phyloP scores from a whole-genome alignment of 2,113 vertebrate genomes.

The Eulemur macaco region DNA sequence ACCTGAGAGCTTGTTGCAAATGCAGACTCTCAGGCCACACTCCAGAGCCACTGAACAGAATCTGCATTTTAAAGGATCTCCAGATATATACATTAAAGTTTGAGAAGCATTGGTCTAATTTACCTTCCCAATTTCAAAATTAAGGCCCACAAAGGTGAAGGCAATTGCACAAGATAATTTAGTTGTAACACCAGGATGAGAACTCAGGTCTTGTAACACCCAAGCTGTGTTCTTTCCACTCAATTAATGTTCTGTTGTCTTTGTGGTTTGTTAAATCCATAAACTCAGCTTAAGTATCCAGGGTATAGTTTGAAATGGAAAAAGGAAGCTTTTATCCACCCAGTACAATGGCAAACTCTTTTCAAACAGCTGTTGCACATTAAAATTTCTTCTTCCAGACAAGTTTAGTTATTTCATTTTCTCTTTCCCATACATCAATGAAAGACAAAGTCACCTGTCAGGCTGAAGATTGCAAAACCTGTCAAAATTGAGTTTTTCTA shows the following conservation, averaged over 20 bases:
- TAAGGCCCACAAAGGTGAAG: neutral
- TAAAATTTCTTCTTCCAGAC: slow-evolving; percentile 51
- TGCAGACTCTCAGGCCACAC: neutral
- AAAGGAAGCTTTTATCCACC: neutral
- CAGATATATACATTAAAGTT: neutral
- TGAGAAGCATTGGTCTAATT: neutral
- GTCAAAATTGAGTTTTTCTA: slow-evolving; percentile 63
- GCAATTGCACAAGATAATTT: neutral
- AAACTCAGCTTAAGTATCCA: neutral
- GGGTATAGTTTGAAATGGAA: neutral
- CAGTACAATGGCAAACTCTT: neutral
- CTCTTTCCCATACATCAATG: slow-evolving; percentile 30
- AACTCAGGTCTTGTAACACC: neutral
- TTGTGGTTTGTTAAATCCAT: neutral
- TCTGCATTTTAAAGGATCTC: neutral
- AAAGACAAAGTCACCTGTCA: slow-evolving; percentile 60
- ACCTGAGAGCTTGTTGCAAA: neutral
- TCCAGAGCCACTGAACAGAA: neutral
- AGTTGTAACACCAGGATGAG: neutral
- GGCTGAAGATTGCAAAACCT: slow-evolving; percentile 39
- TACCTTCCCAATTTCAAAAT: neutral
- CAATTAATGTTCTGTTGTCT: neutral
- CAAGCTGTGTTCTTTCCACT: neutral
- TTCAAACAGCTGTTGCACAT: slow-evolving; percentile 46
- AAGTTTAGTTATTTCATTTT: slow-evolving; percentile 66